Base-by-base conservation (phyloP, 2,113 vertebrate genomes). In the Raphicerus campestris region DNA sequence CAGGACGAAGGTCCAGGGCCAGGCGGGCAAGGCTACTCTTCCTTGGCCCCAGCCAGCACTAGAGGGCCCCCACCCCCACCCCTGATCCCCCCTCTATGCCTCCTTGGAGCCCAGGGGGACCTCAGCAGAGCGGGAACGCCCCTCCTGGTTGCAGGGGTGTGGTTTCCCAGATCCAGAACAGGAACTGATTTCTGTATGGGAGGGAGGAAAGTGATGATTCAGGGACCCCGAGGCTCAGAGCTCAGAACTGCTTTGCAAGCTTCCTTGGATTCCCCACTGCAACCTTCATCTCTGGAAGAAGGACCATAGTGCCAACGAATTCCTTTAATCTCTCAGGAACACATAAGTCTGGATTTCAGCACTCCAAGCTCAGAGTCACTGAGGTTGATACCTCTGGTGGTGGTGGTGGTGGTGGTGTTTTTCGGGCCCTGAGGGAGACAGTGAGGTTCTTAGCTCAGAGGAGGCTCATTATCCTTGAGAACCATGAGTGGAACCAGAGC, bases 1-100 rank as follows among this genome's bases (percentile, higher is more conserved):
- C 61, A n/a, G 97, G 97, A 98, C 97, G 95, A 98, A 98, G 63
- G 88, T 78, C 98, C 97, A 39, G 53, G 77, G 32, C 73, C 60
- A 20, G 35, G 28, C 1, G 1, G 19, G 47, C 56, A 16, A 78
- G 53, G 83, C 16, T 30, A 53, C 24, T 58, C 55, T n/a, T 47
- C 75, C 24, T 5, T 0, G 6, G 6, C 32, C 35, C 22, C 73
- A 14, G 53, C 58, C n/a, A 66, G 58, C 2, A 3, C 39, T 30
- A 16, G 39, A 70, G 63, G 63, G 56, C 5, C 14, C n/a, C 13
- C 0, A 0, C 3, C 32, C 30, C 75, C 6, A 0, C 60, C 30
- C 28, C 60, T 14, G 16, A 8, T 19, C 35, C 10, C n/a, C 0
- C 10, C 26, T 6, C 26, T 19, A 7, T 4, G 9, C 3, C 42